Evolutionary conservation across 1,140 invertebrate genomes (phyloP).

Genomic region (Alviniconcha marisindica): DNA sequence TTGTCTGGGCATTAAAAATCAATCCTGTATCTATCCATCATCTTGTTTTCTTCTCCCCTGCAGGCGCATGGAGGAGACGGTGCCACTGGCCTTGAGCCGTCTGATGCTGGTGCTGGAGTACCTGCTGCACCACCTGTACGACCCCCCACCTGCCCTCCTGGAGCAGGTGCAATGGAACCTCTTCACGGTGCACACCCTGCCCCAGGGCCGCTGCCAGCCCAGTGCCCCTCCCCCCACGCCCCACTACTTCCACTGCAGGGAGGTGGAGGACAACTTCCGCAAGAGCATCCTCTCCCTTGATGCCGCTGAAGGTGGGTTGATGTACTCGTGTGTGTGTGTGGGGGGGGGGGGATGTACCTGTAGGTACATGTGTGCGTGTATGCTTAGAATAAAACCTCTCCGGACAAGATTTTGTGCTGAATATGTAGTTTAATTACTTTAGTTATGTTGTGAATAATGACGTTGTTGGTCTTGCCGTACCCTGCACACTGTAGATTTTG

Average conservation of each 20-base stretch:
- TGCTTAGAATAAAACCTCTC: too few relatives aligned
- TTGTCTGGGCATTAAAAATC: too few relatives aligned
- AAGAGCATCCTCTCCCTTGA: conserved; percentile 85
- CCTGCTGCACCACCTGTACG: conserved; percentile 95
- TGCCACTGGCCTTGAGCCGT: conserved; percentile 87
- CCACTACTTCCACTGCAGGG: conserved; percentile 86
- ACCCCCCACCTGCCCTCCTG: conserved; percentile 79
- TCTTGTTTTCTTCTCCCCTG: too few relatives aligned
- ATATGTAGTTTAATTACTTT: too few relatives aligned
- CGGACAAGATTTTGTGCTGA: too few relatives aligned
- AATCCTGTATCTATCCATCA: too few relatives aligned
- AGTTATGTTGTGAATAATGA: too few relatives aligned
- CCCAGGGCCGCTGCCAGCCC: conserved; percentile 50
- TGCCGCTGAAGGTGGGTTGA: conserved; percentile 77
- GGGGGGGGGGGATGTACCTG: neutral
- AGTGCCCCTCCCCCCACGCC: conserved; percentile 75
- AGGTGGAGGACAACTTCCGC: conserved; percentile 88
- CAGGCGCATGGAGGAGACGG: conserved; percentile 62
- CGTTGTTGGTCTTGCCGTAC: too few relatives aligned
- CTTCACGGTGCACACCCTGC: conserved; percentile 79
- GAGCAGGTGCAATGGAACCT: conserved; percentile 89
- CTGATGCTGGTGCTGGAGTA: conserved; percentile 95
- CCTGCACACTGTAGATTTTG: too few relatives aligned
- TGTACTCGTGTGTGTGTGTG: conserved; percentile 27
- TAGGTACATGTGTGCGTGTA: neutral